phyloP scores from a whole-genome alignment of 92 coral and sea anemone genomes.

The Heteractis magnifica region DNA sequence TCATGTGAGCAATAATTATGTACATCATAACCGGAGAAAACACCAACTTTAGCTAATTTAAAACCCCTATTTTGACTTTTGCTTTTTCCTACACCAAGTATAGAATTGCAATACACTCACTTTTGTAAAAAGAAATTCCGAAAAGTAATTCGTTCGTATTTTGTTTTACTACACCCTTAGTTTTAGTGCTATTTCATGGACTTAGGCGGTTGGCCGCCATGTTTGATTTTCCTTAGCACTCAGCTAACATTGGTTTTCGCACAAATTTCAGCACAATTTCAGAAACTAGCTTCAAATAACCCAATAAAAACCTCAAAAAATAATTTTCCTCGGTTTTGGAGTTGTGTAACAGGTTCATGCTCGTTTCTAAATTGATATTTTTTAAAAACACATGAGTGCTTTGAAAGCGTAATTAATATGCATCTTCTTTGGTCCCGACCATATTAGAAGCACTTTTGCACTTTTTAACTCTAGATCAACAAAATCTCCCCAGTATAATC shows the following conservation, averaged over 20 bases:
- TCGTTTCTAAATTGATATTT: slow-evolving; percentile 25
- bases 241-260: slow-evolving; percentile 24
- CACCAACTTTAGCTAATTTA: not conserved
- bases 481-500: not conserved
- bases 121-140: not conserved
- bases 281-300: slow-evolving; percentile 15
- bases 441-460: slow-evolving; percentile 41
- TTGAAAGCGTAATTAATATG: slow-evolving; percentile 39
- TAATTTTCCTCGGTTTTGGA: slow-evolving; percentile 41
- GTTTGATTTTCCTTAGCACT: slow-evolving; percentile 10
- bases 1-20: not conserved
- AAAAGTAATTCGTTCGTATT: not conserved
- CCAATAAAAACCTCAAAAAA: slow-evolving; percentile 55
- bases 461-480: not conserved
- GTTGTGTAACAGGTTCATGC: slow-evolving; percentile 15
- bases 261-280: slow-evolving; percentile 33
- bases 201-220: slow-evolving; percentile 35
- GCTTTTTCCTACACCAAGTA: not conserved
- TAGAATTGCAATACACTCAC: not conserved
- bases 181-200: not conserved
- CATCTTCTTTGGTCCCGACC: slow-evolving; percentile 31
- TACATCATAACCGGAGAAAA: not conserved
- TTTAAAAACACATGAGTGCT: slow-evolving; percentile 66
- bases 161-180: not conserved
- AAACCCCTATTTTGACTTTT: not conserved